Conservation (phyloP, 2,888 invertebrate species). For the Ypsolopha sequella region DNA sequence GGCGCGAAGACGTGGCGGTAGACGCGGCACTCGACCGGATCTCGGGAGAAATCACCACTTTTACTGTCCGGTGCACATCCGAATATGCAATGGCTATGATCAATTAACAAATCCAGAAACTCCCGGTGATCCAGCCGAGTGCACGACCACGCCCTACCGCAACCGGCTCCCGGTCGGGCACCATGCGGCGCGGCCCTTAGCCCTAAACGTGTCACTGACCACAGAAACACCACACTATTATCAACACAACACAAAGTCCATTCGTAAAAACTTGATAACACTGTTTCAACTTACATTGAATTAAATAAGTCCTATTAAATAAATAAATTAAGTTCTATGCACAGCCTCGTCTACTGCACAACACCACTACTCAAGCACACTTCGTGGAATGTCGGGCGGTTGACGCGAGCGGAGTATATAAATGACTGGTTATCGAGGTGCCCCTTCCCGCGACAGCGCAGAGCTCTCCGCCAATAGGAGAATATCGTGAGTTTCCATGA, state of each 20-base stretch:
- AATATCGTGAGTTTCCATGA: slow-evolving; percentile 67
- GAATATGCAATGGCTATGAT: too few relatives aligned
- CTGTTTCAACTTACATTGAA: slow-evolving; percentile 61
- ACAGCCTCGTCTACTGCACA: slow-evolving; percentile 65
- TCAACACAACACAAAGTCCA: slow-evolving; percentile 22
- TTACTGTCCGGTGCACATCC: background rate
- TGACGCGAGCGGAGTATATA: slow-evolving; percentile 66
- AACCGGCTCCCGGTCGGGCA: slow-evolving; percentile 46
- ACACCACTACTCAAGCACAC: slow-evolving; percentile 62
- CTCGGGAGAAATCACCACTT: background rate
- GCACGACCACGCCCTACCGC: slow-evolving; percentile 69
- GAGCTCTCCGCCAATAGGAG: slow-evolving; percentile 73
- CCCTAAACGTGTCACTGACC: slow-evolving; percentile 44
- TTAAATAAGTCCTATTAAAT: slow-evolving; percentile 67
- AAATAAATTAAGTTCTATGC: slow-evolving; percentile 67
- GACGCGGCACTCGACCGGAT: slow-evolving; percentile 21
- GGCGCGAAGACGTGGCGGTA: slow-evolving; percentile 48
- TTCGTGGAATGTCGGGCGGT: slow-evolving; percentile 62
- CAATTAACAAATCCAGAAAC: background rate
- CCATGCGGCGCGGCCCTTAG: slow-evolving; percentile 20
- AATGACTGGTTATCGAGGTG: slow-evolving; percentile 65
- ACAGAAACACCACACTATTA: slow-evolving; percentile 45
- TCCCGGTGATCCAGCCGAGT: slow-evolving; percentile 1
- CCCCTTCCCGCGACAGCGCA: slow-evolving; percentile 64
- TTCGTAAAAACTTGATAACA: slow-evolving; percentile 28